Evolutionary conservation across 1,140 invertebrate genomes (phyloP), one percentile per base, ranked within the genome.

Genomic region (Lysiphlebus fabarum): DNA sequence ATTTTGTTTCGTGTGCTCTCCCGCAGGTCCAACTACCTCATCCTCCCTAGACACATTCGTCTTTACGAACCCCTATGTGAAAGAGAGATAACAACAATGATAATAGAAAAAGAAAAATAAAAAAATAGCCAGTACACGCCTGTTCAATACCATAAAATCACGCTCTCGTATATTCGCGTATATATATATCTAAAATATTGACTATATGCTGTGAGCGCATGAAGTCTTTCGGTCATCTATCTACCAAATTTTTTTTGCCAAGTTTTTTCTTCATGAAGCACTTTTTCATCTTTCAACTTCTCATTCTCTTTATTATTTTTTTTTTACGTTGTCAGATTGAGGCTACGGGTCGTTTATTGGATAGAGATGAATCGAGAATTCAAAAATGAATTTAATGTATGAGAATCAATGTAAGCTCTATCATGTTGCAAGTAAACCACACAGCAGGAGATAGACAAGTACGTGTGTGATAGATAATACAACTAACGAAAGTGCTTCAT

Each of bases 91-190:
- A 41, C 38, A 12, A 3, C 40, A 40, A 43, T 11, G 53, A 56
- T 36, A 48, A 48, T 17, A 42, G 17, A 51, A 7, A 42, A 51
- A 55, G 41, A 45, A 58, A 65, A 59, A 56, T 48, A 56, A 47
- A 49, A 63, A 68, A 70, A 66, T 63, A 54, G 40, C 14, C 64
- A 51, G 49, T 67, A 64, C 60, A 66, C 58, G 61, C 14, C 43
- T 45, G 58, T 67, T 62, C 60, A 60, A 67, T 41, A 45, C 62
- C 54, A 68, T 68, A 61, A 70, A 68, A 70, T 68, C 65, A 68
- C 66, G 65, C 62, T 61, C 36, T 34, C 17, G 47, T 9, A n/a
- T n/a, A n/a, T n/a, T n/a, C n/a, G n/a, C n/a, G n/a, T n/a, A n/a
- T n/a, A n/a, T n/a, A n/a, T n/a, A n/a, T n/a, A 34, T 61, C 34